Conservation (phyloP, 2,888 invertebrate genomes). For the Tineola bisselliella region DNA sequence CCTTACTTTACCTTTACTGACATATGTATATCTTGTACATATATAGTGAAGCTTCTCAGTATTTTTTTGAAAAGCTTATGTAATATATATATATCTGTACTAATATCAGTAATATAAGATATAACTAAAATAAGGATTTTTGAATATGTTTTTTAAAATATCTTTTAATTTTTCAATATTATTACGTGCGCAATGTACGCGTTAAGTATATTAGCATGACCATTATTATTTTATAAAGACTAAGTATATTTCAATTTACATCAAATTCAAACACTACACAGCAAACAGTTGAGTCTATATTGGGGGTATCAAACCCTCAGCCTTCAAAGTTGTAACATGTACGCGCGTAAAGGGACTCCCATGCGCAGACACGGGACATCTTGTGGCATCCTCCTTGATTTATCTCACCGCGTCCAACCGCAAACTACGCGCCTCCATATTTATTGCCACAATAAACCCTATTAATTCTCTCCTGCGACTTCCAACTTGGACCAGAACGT, state of each 20-base stretch:
- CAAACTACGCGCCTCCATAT: constrained; percentile 59
- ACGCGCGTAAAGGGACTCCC: neutral
- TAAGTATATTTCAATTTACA: too few relatives aligned
- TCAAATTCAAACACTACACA: neutral
- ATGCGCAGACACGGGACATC: constrained; percentile 33
- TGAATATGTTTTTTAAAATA: too few relatives aligned
- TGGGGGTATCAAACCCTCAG: neutral
- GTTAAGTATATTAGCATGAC: too few relatives aligned
- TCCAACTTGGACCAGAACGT: constrained; percentile 27
- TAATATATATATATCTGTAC: too few relatives aligned
- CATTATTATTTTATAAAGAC: too few relatives aligned
- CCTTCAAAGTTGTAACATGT: neutral
- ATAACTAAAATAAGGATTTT: too few relatives aligned
- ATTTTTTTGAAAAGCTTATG: too few relatives aligned
- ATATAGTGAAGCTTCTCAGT: too few relatives aligned
- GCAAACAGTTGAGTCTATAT: neutral
- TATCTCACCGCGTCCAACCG: constrained; percentile 53
- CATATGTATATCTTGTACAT: neutral
- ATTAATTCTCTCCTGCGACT: constrained; percentile 56
- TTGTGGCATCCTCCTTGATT: constrained; percentile 54
- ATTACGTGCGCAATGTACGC: too few relatives aligned
- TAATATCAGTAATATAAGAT: too few relatives aligned
- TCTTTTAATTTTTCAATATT: too few relatives aligned
- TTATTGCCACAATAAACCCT: constrained; percentile 65
- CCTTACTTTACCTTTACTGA: neutral